Conservation (phyloP, 1,140 invertebrate genomes). For the Penaeus japonicus region DNA sequence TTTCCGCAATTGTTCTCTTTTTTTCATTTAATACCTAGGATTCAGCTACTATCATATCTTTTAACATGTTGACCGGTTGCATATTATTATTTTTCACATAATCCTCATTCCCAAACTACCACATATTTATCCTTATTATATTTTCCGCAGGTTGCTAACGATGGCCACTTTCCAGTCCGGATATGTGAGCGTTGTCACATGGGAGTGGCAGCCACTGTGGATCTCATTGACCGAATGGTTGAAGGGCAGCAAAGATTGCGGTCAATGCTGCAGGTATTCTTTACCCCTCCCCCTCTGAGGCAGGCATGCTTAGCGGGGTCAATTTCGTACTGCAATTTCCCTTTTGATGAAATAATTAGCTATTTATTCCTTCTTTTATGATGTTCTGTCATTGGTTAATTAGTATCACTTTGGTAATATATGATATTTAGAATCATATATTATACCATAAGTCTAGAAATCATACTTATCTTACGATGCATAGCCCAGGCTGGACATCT, state of each 20-base stretch:
- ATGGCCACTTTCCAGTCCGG: slow-evolving; percentile 44
- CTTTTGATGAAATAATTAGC: no score
- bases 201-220: slow-evolving; percentile 56
- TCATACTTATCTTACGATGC: no score
- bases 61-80: not conserved
- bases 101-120: not conserved
- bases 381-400: no score
- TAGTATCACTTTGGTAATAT: no score
- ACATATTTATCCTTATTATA: not conserved
- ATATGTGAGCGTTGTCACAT: slow-evolving; percentile 56
- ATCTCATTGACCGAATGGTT: slow-evolving; percentile 58
- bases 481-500: no score
- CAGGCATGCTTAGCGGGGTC: not conserved
- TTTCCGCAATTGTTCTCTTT: no score
- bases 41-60: no score
- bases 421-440: no score
- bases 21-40: no score
- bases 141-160: slow-evolving; percentile 42
- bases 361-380: no score
- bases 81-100: not conserved
- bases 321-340: no score
- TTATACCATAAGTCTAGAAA: no score
- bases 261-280: slow-evolving; percentile 27
- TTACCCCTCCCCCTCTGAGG: not conserved
- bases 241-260: slow-evolving; percentile 53